Evolutionary conservation across 1,140 invertebrate genomes (phyloP).

Genomic region (Lordiphosa collinella): DNA sequence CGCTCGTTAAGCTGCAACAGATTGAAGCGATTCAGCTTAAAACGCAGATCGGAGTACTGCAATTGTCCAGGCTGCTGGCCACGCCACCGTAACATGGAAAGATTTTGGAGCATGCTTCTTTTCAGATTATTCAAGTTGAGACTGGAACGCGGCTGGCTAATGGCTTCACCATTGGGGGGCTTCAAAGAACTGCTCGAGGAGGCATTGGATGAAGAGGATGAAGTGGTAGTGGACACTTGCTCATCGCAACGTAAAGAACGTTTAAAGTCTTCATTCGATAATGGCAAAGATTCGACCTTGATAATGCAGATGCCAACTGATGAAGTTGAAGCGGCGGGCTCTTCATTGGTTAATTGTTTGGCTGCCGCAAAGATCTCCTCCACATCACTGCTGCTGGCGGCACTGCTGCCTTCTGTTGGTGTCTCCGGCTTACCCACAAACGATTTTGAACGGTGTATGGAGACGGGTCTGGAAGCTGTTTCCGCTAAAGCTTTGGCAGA

Average conservation of each 20-base stretch:
- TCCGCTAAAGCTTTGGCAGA: background rate
- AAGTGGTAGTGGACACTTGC: conserved; percentile 15
- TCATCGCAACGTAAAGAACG: conserved; percentile 61
- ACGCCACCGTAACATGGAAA: conserved; percentile 84
- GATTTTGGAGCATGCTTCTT: conserved; percentile 42
- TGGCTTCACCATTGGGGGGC: background rate
- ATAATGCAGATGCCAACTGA: conserved; percentile 37
- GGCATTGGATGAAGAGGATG: background rate
- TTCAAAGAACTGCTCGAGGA: background rate
- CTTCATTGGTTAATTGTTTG: background rate
- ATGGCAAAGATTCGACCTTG: conserved; percentile 41
- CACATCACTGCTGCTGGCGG: conserved; percentile 43
- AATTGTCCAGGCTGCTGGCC: conserved; percentile 81
- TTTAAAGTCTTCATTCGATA: conserved; percentile 57
- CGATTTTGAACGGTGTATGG: conserved; percentile 58
- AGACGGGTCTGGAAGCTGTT: background rate
- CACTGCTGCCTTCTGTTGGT: conserved; percentile 6
- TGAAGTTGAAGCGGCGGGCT: conserved; percentile 2
- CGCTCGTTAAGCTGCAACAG: conserved; percentile 88
- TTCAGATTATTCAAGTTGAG: conserved; percentile 1
- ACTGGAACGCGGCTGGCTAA: background rate
- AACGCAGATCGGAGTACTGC: conserved; percentile 87
- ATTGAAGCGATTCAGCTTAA: conserved; percentile 92
- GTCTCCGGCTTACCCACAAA: conserved; percentile 12
- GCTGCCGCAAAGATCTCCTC: conserved; percentile 23